phyloP scores from a whole-genome alignment of 2,113 vertebrate species.

The Pleuronectes platessa region DNA sequence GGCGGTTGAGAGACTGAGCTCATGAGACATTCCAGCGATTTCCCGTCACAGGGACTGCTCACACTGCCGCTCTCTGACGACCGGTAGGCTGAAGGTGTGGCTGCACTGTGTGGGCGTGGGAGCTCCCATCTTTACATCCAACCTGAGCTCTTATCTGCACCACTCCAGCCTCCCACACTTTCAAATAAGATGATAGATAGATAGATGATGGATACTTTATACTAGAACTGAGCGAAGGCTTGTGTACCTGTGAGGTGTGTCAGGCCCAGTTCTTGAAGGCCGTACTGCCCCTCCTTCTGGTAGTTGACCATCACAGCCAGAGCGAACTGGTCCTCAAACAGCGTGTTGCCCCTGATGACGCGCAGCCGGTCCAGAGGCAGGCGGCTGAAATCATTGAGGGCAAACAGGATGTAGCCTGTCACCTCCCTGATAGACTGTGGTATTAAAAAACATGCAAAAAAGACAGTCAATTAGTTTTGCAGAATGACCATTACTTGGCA shows the following conservation, averaged over 20 bases:
- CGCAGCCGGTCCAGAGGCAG: constrained; percentile 90
- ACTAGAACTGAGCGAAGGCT: background rate
- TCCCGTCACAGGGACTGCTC: constrained; percentile 34
- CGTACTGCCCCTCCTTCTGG: constrained; percentile 85
- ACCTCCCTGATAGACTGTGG: constrained; percentile 93
- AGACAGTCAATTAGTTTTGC: background rate
- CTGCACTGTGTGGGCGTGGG: constrained; percentile 51
- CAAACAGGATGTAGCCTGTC: constrained; percentile 92
- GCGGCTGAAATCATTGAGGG: constrained; percentile 87
- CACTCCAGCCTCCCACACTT: constrained; percentile 35
- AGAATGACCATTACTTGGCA: background rate
- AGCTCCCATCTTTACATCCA: constrained; percentile 49
- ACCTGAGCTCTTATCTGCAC: constrained; percentile 33
- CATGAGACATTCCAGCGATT: constrained; percentile 59
- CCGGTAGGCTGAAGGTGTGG: constrained; percentile 52
- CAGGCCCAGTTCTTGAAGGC: constrained; percentile 87
- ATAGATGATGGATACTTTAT: too few relatives aligned
- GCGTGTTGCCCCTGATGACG: constrained; percentile 89
- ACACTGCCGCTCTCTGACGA: background rate
- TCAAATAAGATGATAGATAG: constrained; percentile 10
- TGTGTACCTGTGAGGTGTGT: constrained; percentile 90
- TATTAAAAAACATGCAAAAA: constrained; percentile 1
- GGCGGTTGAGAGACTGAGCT: constrained; percentile 61
- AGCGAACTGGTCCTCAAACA: constrained; percentile 88
- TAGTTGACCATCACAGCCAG: constrained; percentile 92